phyloP scores from a whole-genome alignment of 1,140 invertebrate species.

The Ceratina japonica region DNA sequence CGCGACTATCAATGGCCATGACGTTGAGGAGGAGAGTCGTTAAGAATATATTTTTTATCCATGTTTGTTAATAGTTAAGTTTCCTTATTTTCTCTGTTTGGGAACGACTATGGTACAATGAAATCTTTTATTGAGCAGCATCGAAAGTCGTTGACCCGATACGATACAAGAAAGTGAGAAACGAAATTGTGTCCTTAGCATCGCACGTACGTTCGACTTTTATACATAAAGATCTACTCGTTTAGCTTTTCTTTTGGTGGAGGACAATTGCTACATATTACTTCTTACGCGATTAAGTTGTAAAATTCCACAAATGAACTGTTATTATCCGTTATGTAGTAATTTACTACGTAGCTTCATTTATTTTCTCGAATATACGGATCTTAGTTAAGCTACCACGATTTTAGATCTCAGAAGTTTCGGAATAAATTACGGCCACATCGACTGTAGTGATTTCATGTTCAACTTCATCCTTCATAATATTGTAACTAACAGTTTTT shows the following conservation, averaged over 20 bases:
- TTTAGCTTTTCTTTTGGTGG: constrained; percentile 30
- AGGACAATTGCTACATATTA: constrained; percentile 45
- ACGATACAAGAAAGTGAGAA: neutral
- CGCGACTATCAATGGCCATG: constrained; percentile 47
- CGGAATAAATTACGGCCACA: neutral
- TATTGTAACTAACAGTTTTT: constrained; percentile 1
- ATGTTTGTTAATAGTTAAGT: constrained; percentile 72
- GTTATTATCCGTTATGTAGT: constrained; percentile 13
- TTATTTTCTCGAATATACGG: constrained; percentile 6
- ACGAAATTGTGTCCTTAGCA: constrained; percentile 14
- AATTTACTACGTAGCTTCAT: constrained; percentile 21
- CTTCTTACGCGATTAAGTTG: constrained; percentile 25
- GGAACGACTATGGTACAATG: constrained; percentile 27
- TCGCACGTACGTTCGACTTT: constrained; percentile 19
- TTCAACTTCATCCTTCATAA: constrained; percentile 4
- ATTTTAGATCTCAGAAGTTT: constrained; percentile 27
- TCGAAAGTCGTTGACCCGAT: constrained; percentile 6
- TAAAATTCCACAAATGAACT: constrained; percentile 29
- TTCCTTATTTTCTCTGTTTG: constrained; percentile 48
- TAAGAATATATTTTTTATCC: constrained; percentile 72
- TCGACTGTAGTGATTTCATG: neutral
- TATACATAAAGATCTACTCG: constrained; percentile 19
- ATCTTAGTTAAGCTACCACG: neutral
- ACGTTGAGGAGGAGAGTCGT: constrained; percentile 50
- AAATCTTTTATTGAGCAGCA: constrained; percentile 40